These are phyloP conservation scores for Heliconius erato DNA, from an alignment of 2,888 invertebrate genomes.

Conservation along the genomic window DNA sequence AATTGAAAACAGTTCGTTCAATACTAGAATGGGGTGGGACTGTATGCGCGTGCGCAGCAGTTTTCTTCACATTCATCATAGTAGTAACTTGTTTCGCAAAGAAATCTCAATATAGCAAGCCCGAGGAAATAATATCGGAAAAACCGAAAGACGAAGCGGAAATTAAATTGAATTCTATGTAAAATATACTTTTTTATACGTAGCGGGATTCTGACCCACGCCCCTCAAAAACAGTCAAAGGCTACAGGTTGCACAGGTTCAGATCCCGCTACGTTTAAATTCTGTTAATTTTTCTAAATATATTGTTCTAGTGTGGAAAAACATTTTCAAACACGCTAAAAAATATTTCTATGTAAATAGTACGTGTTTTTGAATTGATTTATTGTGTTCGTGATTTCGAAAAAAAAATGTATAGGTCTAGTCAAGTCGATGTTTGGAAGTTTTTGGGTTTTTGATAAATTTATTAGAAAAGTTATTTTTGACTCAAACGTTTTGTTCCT, in stretches of 20 bases:
- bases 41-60: slow-evolving; percentile 74
- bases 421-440: slow-evolving; percentile 1
- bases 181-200: background rate
- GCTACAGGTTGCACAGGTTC: too few relatives aligned
- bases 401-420: slow-evolving; percentile 10
- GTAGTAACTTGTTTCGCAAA: slow-evolving; percentile 70
- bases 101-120: slow-evolving; percentile 61
- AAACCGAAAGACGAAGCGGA: slow-evolving; percentile 74
- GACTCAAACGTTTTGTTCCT: background rate
- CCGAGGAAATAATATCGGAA: slow-evolving; percentile 60
- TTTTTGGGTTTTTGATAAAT: background rate
- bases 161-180: slow-evolving; percentile 70
- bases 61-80: slow-evolving; percentile 81
- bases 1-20: slow-evolving; percentile 76
- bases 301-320: background rate
- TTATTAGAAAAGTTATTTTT: background rate
- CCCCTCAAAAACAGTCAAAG: background rate
- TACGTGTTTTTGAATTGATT: too few relatives aligned
- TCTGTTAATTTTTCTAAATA: background rate
- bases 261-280: background rate
- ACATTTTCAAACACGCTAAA: too few relatives aligned
- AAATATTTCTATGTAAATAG: too few relatives aligned
- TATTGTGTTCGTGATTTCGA: background rate
- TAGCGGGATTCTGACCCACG: too few relatives aligned
- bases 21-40: slow-evolving; percentile 76